Evolutionary conservation across 1,140 invertebrate genomes (phyloP).

Genomic region (Heliothis subflexa): DNA sequence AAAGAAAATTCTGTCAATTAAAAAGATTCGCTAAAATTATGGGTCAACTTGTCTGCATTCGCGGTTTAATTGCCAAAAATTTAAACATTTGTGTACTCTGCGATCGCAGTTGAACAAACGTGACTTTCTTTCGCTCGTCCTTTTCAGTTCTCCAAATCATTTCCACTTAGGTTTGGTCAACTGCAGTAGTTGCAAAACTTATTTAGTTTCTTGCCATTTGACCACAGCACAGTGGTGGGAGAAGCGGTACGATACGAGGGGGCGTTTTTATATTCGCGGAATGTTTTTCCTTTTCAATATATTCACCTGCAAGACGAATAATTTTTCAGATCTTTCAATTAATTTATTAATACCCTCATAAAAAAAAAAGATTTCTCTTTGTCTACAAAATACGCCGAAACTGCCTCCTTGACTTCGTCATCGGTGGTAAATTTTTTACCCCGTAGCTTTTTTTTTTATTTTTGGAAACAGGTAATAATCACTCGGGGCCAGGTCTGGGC

Average conservation of each 20-base stretch:
- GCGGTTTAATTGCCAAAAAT: too few species aligned
- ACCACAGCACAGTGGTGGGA: neutral
- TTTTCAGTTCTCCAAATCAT: neutral
- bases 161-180: neutral
- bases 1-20: too few species aligned
- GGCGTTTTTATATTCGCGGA: too few species aligned
- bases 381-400: slow-evolving; percentile 37
- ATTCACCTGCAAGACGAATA: too few species aligned
- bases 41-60: too few species aligned
- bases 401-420: slow-evolving; percentile 34
- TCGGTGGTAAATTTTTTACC: slow-evolving; percentile 32
- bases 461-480: slow-evolving; percentile 38
- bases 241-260: neutral
- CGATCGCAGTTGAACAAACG: neutral
- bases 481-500: slow-evolving; percentile 27
- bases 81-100: neutral
- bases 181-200: neutral
- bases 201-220: slow-evolving; percentile 13
- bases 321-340: neutral
- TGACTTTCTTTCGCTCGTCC: neutral
- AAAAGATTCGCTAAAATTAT: too few species aligned
- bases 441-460: neutral
- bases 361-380: slow-evolving; percentile 5
- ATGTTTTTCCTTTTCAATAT: neutral
- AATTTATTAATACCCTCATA: neutral